Conservation (phyloP, 2,888 invertebrate species). For the Carcina quercana region DNA sequence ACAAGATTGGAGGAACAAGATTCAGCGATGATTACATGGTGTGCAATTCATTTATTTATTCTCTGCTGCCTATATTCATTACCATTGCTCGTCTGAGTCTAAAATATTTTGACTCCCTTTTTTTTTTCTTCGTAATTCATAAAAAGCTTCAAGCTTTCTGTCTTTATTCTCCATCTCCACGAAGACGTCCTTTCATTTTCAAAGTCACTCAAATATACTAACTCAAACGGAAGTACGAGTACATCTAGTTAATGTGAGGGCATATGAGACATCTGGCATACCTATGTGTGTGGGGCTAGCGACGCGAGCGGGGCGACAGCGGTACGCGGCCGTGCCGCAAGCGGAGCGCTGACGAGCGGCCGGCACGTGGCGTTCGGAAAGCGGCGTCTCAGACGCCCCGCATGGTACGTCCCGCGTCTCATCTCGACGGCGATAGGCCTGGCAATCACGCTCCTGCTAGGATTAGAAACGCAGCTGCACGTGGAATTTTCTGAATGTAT, state of each 20-base stretch:
- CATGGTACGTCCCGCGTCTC: constrained; percentile 14
- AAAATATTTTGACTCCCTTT: too few relatives aligned
- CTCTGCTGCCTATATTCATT: too few relatives aligned
- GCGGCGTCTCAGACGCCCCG: constrained; percentile 21
- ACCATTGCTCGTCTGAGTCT: too few relatives aligned
- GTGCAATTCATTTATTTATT: too few relatives aligned
- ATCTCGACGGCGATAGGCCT: constrained; percentile 12
- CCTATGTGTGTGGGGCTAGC: constrained; percentile 34
- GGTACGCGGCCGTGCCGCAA: constrained; percentile 50
- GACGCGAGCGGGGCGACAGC: constrained; percentile 27
- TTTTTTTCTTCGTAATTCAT: too few relatives aligned
- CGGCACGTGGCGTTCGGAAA: constrained; percentile 15
- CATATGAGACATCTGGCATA: constrained; percentile 39
- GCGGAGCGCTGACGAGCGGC: constrained; percentile 32
- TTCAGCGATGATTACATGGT: too few relatives aligned
- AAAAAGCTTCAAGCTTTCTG: too few relatives aligned
- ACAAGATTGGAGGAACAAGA: too few relatives aligned
- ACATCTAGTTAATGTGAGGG: constrained; percentile 12
- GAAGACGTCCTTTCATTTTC: too few relatives aligned
- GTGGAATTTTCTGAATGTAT: constrained; percentile 1
- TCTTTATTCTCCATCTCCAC: too few relatives aligned
- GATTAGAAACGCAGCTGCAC: not conserved
- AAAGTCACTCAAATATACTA: too few relatives aligned
- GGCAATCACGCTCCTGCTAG: constrained; percentile 18
- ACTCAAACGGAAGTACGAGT: constrained; percentile 2